Conservation (phyloP, 2,888 invertebrate genomes). For the Gymnosoma rotundatum region DNA sequence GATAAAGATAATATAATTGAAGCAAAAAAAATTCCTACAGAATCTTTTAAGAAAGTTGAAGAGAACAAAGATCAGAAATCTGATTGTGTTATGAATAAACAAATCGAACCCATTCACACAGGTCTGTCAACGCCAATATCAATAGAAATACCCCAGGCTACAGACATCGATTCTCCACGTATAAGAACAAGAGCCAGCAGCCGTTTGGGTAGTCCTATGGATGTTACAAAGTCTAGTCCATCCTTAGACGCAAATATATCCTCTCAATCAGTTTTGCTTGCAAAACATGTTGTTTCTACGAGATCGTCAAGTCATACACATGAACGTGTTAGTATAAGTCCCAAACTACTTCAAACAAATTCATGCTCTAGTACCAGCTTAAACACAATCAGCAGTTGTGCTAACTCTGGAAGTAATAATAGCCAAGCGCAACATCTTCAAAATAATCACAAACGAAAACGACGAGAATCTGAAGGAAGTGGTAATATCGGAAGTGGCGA, state of each 20-base stretch:
- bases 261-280: slow-evolving; percentile 14
- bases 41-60: slow-evolving; percentile 22
- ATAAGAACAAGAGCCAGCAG: slow-evolving; percentile 87
- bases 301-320: slow-evolving; percentile 65
- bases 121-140: slow-evolving; percentile 86
- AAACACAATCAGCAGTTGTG: slow-evolving; percentile 30
- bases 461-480: slow-evolving; percentile 89
- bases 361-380: slow-evolving; percentile 26
- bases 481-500: slow-evolving; percentile 69
- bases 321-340: slow-evolving; percentile 76
- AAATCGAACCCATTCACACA: slow-evolving; percentile 12
- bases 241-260: slow-evolving; percentile 41
- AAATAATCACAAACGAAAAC: slow-evolving; percentile 85
- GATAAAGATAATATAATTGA: slow-evolving; percentile 44
- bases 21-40: slow-evolving; percentile 11
- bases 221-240: slow-evolving; percentile 78
- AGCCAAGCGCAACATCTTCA: slow-evolving; percentile 44
- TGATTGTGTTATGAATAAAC: slow-evolving; percentile 17
- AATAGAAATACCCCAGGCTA: slow-evolving; percentile 89
- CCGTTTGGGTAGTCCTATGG: slow-evolving; percentile 87
- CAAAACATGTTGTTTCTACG: slow-evolving; percentile 72
- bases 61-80: slow-evolving; percentile 34
- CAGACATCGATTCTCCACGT: slow-evolving; percentile 82
- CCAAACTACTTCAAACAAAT: slow-evolving; percentile 68
- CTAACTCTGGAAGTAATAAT: slow-evolving; percentile 37